Evolutionary conservation across 2,888 invertebrate species (phyloP), one percentile per base, ranked within the genome.

Genomic region (Meteorus colon): DNA sequence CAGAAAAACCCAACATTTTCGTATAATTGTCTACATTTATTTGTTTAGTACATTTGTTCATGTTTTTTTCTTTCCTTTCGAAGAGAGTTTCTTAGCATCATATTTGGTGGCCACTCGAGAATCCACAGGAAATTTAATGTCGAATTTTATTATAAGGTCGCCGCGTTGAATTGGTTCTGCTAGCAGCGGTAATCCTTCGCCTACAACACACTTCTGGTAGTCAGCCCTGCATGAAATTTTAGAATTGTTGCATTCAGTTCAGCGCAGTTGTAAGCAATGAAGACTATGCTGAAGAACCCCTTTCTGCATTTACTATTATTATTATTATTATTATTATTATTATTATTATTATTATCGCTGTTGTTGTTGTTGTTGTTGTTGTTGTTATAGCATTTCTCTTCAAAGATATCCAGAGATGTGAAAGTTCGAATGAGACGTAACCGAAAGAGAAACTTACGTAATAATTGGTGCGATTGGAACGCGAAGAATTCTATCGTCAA

Each of bases 181-280:
- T 2, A 93, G 91, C 74, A 94, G 87, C 0, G 96, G 96, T 82
- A 96, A 90, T 1, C 96, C 96, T 89, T 96, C 96, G 8, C 92
- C 92, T 72, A 92, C 91, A 0, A 96, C 91, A 0, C 93, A 84
- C 88, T 95, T 96, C 79, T 92, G 92, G 82, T 94, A 96, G 1
- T 91, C 92, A 0, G 95, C 94, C 31, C 92, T 89, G 75, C 37
- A 77, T 71, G 29, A 41, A 37, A 73, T 73, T 45, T 31, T 34
- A 63, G n/a, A 68, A 63, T 74, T 78, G 16, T 62, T 24, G 45
- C 5, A 48, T 68, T 34, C 16, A 27, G 1, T 68, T 68, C 29
- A 48, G 45, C 5, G 14, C 2, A 10, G n/a, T 67, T 12, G 41
- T 45, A 48, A 67, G 48, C 48, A 4, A 24, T 10, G 4, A 45